Base-by-base conservation (phyloP, 2,888 invertebrate species). In the Ornithoptera priamus region DNA sequence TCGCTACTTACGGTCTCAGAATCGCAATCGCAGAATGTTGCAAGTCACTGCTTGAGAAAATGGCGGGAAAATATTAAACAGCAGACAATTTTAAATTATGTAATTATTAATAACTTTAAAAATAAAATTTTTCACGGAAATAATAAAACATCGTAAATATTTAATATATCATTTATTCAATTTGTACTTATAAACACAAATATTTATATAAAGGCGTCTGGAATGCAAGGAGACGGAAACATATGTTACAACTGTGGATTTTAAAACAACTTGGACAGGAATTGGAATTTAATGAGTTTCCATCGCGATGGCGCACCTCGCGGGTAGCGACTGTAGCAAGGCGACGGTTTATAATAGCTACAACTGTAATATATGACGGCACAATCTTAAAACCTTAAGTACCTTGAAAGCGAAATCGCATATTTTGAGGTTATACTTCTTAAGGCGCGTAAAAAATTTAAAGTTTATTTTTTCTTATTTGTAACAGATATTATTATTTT, bases 211-310 rank as follows among this genome's bases (percentile, higher is more conserved):
- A 81, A 80, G 77, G 79, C 81, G 79, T 80, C 78, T 83, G 89
- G 87, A 90, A 90, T 89, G 89, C 82, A 75, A 73, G 74, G 78
- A 86, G 88, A 88, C 88, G 88, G 90, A 88, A 76, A 85, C 80
- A 78, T 72, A 85, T 84, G 85, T 84, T 85, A 85, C 76, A 72
- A 75, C 72, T 77, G 81, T 87, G 87, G 80, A 83, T 63, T 76
- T 82, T 86, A 86, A 84, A 65, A 66, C 58, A 73, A 39, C 39
- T 73, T 71, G 74, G 71, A 73, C 70, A 66, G 67, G 62, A 53
- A 46, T 69, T 70, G 69, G 58, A 73, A 72, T 30, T 42, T 36
- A 68, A 65, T 42, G 36, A 61, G 24, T 62, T 46, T 59, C 57
- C 50, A 57, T 36, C n/a, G 20, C 15, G 46, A 24, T 17, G 67